These are phyloP conservation scores for Leptopilina clavipes DNA, from an alignment of 1,140 invertebrate genomes.

Conservation along the genomic window DNA sequence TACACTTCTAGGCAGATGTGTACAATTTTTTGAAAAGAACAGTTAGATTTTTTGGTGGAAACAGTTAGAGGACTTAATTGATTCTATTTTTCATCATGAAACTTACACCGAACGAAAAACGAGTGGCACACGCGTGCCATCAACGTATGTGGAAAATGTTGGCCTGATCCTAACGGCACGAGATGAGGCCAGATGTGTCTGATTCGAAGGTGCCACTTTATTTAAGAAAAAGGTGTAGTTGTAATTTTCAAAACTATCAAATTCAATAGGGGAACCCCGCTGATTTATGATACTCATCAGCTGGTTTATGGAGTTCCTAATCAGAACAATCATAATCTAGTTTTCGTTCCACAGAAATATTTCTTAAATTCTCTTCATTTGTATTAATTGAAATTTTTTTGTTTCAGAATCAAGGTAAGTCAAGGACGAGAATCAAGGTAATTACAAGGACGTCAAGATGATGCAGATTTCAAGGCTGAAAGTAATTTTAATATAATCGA, in stretches of 20 bases:
- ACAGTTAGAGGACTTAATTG: conserved; percentile 29
- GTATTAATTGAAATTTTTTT: too few relatives aligned
- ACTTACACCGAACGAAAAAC: background rate
- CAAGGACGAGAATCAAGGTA: too few relatives aligned
- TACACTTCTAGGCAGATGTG: conserved; percentile 48
- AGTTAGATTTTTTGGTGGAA: conserved; percentile 31
- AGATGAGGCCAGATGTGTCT: conserved; percentile 22
- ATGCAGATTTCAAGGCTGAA: too few relatives aligned
- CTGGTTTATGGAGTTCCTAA: background rate
- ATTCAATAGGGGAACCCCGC: background rate
- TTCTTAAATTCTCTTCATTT: too few relatives aligned
- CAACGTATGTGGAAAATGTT: conserved; percentile 9
- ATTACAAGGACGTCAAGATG: too few relatives aligned
- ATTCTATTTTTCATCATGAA: conserved; percentile 19
- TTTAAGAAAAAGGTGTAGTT: conserved; percentile 17
- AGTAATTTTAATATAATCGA: too few relatives aligned
- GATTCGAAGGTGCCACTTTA: conserved; percentile 3
- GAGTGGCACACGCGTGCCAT: background rate
- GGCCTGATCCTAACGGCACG: conserved; percentile 26
- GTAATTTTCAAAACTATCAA: background rate
- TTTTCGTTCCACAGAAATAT: too few relatives aligned
- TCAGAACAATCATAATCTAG: background rate
- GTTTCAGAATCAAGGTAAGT: too few relatives aligned
- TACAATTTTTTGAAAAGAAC: conserved; percentile 44
- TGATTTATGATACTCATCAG: conserved; percentile 10